A percentile compares a stretch with the other conserved stretches of the same genome.
Conservation (phyloP, 2,113 vertebrate genomes). For the Scortum barcoo region DNA sequence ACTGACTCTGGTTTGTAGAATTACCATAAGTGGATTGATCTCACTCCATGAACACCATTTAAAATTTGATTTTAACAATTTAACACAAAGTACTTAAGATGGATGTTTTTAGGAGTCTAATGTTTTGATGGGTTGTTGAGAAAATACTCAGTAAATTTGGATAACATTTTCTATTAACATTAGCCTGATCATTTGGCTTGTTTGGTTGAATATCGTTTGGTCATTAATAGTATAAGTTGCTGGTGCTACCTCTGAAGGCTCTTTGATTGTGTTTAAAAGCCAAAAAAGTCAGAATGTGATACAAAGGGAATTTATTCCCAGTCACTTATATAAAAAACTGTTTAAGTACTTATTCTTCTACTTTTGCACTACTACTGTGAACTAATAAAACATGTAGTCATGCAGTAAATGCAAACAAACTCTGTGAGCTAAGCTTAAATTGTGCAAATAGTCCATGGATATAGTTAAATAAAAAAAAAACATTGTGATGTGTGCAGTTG, state of each 20-base stretch:
- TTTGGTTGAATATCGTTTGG: constrained; percentile 2
- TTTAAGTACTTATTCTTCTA: constrained; percentile 59
- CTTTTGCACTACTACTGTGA: constrained; percentile 71
- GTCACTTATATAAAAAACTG: constrained; percentile 26
- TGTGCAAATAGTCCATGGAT: constrained; percentile 61
- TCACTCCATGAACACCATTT: constrained; percentile 13
- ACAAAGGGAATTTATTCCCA: constrained; percentile 30
- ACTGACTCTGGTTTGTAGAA: constrained; percentile 44
- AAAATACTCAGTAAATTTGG: constrained; percentile 3
- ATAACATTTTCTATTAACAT: neutral
- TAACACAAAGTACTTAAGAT: constrained; percentile 14
- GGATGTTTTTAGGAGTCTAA: constrained; percentile 22
- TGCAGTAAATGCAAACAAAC: constrained; percentile 54
- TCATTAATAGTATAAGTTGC: constrained; percentile 28
- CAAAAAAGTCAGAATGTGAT: constrained; percentile 57
- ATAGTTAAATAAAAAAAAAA: constrained; percentile 59
- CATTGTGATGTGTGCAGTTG: neutral
- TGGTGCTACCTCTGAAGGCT: constrained; percentile 29
- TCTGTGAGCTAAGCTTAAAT: constrained; percentile 65
- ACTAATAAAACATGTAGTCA: constrained; percentile 49
- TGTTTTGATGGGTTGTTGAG: constrained; percentile 16
- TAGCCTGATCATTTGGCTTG: neutral
- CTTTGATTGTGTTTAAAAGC: constrained; percentile 54
- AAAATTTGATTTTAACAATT: neutral
- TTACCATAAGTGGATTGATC: constrained; percentile 43